A percentile compares a stretch with the other conserved stretches of the same genome.
Evolutionary conservation across 2,888 invertebrate genomes (phyloP).

Genomic region (Lingula anatina): DNA sequence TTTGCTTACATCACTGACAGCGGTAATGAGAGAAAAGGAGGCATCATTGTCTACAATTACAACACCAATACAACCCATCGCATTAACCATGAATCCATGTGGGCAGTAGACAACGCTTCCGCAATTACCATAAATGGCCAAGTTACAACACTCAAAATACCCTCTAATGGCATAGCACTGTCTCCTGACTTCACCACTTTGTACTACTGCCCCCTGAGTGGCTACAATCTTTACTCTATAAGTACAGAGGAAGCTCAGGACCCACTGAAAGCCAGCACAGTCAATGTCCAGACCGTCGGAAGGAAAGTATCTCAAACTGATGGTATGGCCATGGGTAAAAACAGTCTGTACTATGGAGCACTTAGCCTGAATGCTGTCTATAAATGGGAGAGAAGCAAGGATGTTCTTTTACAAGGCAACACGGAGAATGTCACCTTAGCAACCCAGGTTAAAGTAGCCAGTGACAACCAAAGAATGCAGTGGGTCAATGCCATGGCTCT

Average conservation of each 20-base stretch:
- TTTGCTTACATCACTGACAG: slow-evolving; percentile 18
- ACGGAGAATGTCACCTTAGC: slow-evolving; percentile 1
- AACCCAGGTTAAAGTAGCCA: slow-evolving; percentile 3
- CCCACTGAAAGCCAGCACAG: slow-evolving; percentile 1
- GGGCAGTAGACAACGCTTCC: slow-evolving; percentile 6
- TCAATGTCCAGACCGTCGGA: too few species aligned
- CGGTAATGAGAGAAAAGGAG: slow-evolving; percentile 11
- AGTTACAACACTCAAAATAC: slow-evolving; percentile 3
- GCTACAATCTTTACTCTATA: slow-evolving; percentile 18
- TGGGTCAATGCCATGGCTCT: slow-evolving; percentile 31
- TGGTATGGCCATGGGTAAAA: slow-evolving; percentile 13
- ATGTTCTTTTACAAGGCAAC: not conserved
- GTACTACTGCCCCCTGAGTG: slow-evolving; percentile 20
- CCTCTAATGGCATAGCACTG: slow-evolving; percentile 16
- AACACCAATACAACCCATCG: slow-evolving; percentile 7
- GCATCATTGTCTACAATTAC: slow-evolving; percentile 13
- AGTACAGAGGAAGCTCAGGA: slow-evolving; percentile 10
- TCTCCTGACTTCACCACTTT: slow-evolving; percentile 11
- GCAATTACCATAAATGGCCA: slow-evolving; percentile 5
- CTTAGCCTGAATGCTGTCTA: slow-evolving; percentile 12
- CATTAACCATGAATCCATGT: slow-evolving; percentile 11
- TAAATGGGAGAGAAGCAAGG: slow-evolving; percentile 5
- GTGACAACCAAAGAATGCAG: slow-evolving; percentile 15
- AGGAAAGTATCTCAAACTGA: slow-evolving; percentile 13
- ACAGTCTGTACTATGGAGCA: slow-evolving; percentile 10